Evolutionary conservation across 2,113 vertebrate genomes (phyloP), one percentile per base, ranked within the genome.

Genomic region (Pangasianodon gigas): DNA sequence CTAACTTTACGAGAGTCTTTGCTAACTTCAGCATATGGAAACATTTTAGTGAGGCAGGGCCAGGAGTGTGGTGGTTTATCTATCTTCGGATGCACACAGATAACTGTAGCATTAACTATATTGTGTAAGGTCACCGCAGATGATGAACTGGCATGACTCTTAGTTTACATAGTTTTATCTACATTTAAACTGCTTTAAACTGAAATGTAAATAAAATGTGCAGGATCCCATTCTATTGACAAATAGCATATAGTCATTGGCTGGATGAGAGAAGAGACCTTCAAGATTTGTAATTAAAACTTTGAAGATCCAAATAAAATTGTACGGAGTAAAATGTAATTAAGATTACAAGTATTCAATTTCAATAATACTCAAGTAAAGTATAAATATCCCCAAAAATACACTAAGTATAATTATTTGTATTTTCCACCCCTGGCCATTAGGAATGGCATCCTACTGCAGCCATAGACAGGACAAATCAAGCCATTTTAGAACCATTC

Each of bases 401-500:
- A 77, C 74, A 77, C 8, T 0, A 75, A 44, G 41, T 10, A 75
- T 41, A 41, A 74, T 74, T 19, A 74, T 19, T 74, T 41, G 18
- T 2, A 41, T 26, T 19, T 74, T 41, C 18, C 1, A 26, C 41
- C 21, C 44, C 41, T 26, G 44, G 74, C 44, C 41, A 77, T 44
- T 77, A 77, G 74, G 19, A 77, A 77, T 26, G 44, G 3, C 74
- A 46, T 77, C 44, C 74, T 26, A 26, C 24, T 77, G 48, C 9
- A 77, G 21, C 21, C 3, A 46, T 48, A 74, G 69, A 77, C 74
- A 46, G 19, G 29, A 77, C 19, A 77, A 77, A 44, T 60, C 37
- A 75, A 58, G 8, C 18, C 37, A 60, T 83, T 58, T 65, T 48
- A 87, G 69, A 89, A 87, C 83, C 58, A 77, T 75, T 67, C 54